Evolutionary conservation across 1,140 invertebrate species (phyloP).

Genomic region (Lamellibrachia luymesi): DNA sequence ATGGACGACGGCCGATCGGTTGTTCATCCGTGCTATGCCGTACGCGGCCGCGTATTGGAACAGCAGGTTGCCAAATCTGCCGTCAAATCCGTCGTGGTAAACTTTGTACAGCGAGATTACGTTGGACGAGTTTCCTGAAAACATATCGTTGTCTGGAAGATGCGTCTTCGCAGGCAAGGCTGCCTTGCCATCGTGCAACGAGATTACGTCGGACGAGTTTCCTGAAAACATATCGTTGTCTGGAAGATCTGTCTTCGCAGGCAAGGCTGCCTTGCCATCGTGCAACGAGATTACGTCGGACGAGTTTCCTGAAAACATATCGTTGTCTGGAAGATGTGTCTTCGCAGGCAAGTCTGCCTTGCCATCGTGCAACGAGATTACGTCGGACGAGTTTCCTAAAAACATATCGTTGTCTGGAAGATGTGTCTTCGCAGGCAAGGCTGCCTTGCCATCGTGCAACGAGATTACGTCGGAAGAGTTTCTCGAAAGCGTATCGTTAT

Average conservation of each 20-base stretch:
- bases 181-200: neutral
- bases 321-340: neutral
- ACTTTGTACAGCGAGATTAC: neutral
- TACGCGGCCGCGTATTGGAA: constrained; percentile 19
- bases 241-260: neutral
- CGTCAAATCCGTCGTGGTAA: neutral
- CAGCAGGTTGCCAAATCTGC: constrained; percentile 21
- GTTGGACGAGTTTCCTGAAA: neutral
- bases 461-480: neutral
- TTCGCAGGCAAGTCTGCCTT: too few species aligned
- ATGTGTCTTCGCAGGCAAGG: neutral
- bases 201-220: neutral
- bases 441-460: too few species aligned
- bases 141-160: neutral
- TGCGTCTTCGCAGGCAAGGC: neutral
- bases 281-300: neutral
- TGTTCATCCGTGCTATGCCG: neutral
- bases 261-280: too few species aligned
- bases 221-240: neutral
- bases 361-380: neutral
- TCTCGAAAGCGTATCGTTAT: too few species aligned
- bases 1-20: neutral
- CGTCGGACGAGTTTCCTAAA: neutral
- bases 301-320: neutral
- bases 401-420: neutral